These are phyloP conservation scores for Epinephelus fuscoguttatus DNA, from an alignment of 2,113 vertebrate species.

Conservation along the genomic window DNA sequence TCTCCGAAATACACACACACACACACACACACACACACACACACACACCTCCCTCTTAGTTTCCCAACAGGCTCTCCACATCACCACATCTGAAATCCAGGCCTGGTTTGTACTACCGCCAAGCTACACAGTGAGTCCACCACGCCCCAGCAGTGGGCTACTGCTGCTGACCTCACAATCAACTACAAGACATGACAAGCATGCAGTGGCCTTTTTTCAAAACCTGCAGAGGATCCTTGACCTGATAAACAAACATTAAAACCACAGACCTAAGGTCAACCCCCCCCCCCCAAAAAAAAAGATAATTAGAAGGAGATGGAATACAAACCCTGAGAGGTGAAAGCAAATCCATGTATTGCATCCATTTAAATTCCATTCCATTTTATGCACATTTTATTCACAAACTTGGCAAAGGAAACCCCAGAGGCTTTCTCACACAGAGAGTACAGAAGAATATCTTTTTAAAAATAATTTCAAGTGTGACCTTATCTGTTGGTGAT, in stretches of 20 bases:
- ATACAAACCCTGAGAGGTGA: background rate
- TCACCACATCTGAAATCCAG: conserved; percentile 68
- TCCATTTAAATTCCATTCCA: too few relatives aligned
- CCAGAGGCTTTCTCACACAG: background rate
- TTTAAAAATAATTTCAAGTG: background rate
- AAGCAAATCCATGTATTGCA: background rate
- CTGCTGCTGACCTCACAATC: conserved; percentile 58
- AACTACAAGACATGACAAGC: conserved; percentile 50
- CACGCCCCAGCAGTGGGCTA: conserved; percentile 61
- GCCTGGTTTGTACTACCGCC: conserved; percentile 56
- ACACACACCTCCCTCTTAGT: conserved; percentile 40
- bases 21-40: conserved; percentile 23
- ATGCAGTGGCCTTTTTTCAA: conserved; percentile 10
- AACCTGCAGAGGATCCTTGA: background rate
- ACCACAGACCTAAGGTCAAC: background rate
- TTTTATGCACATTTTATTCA: too few relatives aligned
- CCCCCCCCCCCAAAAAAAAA: too few relatives aligned
- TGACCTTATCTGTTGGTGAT: background rate
- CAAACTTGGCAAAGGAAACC: background rate
- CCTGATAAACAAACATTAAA: background rate
- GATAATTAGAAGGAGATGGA: background rate
- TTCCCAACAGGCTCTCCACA: conserved; percentile 67
- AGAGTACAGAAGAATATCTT: too few relatives aligned
- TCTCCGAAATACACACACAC: conserved; percentile 22
- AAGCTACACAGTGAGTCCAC: conserved; percentile 63